phyloP scores from a whole-genome alignment of 2,797 vertebrate genomes.

The Astyanax mexicanus region DNA sequence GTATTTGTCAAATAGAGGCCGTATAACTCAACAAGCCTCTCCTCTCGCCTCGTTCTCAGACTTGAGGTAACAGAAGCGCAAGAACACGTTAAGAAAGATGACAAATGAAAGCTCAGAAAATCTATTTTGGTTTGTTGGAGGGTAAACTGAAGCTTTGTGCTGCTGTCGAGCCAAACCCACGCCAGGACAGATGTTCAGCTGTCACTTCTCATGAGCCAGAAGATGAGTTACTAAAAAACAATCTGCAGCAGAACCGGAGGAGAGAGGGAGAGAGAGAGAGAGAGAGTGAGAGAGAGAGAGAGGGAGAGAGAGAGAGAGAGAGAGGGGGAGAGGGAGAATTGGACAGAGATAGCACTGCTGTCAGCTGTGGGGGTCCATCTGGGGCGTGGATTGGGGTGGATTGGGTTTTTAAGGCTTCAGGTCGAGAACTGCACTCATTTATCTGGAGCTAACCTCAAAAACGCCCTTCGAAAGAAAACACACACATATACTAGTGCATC shows the following conservation, averaged over 20 bases:
- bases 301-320: no score
- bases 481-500: no score
- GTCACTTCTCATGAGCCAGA: constrained; percentile 43
- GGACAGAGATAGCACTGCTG: constrained; percentile 32
- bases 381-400: no score
- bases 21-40: constrained; percentile 14
- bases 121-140: constrained; percentile 28
- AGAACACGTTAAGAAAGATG: constrained; percentile 28
- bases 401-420: constrained; percentile 31
- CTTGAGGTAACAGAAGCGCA: constrained; percentile 30
- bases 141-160: constrained; percentile 24
- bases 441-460: constrained; percentile 23
- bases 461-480: constrained; percentile 28
- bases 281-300: constrained; percentile 1
- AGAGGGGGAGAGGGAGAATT: constrained; percentile 15
- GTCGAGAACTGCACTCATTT: constrained; percentile 30
- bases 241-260: constrained; percentile 29
- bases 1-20: constrained; percentile 4
- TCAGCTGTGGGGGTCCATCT: constrained; percentile 30
- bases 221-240: constrained; percentile 31
- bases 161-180: constrained; percentile 20
- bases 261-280: neutral
- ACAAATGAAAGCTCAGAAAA: constrained; percentile 34
- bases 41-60: constrained; percentile 25
- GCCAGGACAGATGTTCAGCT: constrained; percentile 44